Evolutionary conservation across 2,888 invertebrate species (phyloP), one percentile per base, ranked within the genome.

Genomic region (Agonopterix alstromeriana): DNA sequence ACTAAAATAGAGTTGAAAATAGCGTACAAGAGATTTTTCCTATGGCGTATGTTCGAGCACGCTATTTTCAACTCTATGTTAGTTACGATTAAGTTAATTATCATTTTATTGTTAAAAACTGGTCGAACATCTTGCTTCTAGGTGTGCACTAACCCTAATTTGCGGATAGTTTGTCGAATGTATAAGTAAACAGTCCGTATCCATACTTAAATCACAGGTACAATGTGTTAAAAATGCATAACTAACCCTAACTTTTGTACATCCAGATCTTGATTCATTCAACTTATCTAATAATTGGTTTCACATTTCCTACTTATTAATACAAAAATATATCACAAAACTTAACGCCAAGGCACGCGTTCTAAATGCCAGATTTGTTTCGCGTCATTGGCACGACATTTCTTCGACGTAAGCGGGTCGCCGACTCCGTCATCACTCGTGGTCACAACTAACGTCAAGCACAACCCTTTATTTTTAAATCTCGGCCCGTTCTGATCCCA

Each of bases 331-430:
- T 44, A 45, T 44, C 36, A 36, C 35, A 11, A 27, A 27, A 27
- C 5, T 45, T 58, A 90, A 59, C 91, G 92, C 95, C 95, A 94
- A 65, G 91, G 82, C 62, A 94, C 91, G 49, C 90, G 69, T 73
- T 93, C 92, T 53, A 94, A 83, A 63, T 82, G 81, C 94, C 94
- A 95, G 62, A 92, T 90, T 73, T 95, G 94, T 48, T 90, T 87
- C 36, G 77, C 68, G 49, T 88, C 84, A 36, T 83, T 81, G 3
- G 43, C 48, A 48, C 87, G 77, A 67, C 94, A 94, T 35, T 86
- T 77, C 46, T 89, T 90, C 43, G 93, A 89, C 42, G 92, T 90
- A 43, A 94, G 74, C 2, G 91, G 70, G 45, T 76, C 77, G 10
- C 73, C 77, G 0, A 72, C 63, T 1, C 42, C 42, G 11, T 8